phyloP scores from a whole-genome alignment of 2,797 vertebrate genomes.

The Pyrocephalus nanus region DNA sequence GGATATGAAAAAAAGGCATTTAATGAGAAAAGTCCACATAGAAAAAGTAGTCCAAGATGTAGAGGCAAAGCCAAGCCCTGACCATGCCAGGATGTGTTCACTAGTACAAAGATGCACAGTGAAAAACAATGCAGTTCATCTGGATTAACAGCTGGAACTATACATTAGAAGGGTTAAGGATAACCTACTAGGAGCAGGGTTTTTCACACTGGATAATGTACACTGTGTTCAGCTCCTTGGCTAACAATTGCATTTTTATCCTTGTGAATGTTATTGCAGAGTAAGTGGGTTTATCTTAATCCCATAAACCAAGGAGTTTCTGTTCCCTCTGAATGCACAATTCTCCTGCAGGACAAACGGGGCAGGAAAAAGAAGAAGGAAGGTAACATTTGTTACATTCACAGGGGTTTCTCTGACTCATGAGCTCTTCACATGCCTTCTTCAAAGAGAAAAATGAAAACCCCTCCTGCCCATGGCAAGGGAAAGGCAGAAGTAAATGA shows the following conservation, averaged over 20 bases:
- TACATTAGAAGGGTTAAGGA: background rate
- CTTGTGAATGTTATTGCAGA: background rate
- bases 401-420: background rate
- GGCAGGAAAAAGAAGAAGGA: background rate
- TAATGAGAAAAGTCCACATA: background rate
- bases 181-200: background rate
- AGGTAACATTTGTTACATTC: background rate
- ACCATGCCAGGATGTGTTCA: background rate
- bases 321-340: background rate
- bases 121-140: background rate
- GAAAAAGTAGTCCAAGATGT: background rate
- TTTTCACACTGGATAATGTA: background rate
- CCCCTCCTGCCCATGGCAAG: background rate
- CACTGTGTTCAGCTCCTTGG: conserved; percentile 4
- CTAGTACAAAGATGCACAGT: background rate
- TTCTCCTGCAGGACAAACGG: background rate
- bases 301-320: background rate
- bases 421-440: background rate
- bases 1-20: background rate
- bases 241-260: background rate
- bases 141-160: conserved; percentile 4
- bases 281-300: conserved; percentile 28
- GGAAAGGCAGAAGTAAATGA: background rate
- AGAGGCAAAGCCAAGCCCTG: conserved; percentile 1
- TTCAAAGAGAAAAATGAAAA: background rate